phyloP scores from a whole-genome alignment of 92 coral and sea anemone genomes.

The Anthopleura xanthogrammica region DNA sequence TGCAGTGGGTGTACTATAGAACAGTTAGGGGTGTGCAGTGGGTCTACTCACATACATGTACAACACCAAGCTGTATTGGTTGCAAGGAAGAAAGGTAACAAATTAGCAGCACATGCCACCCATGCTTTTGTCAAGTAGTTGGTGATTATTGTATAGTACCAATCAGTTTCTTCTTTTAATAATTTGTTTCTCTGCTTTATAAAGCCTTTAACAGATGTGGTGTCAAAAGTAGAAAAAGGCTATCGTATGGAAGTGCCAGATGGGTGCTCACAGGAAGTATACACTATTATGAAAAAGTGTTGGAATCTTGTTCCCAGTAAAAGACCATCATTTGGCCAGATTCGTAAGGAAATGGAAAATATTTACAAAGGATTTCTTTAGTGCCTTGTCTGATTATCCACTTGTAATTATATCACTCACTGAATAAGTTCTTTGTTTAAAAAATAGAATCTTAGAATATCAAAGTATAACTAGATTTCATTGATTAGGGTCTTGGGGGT shows the following conservation, averaged over 20 bases:
- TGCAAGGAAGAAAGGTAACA: too few relatives aligned
- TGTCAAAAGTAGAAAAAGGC: slow-evolving; percentile 69
- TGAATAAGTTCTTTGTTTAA: background rate
- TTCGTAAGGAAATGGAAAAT: slow-evolving; percentile 40
- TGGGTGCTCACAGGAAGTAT: slow-evolving; percentile 76
- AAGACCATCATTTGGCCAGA: slow-evolving; percentile 81
- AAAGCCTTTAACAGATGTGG: slow-evolving; percentile 83
- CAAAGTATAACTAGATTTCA: too few relatives aligned
- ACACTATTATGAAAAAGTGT: slow-evolving; percentile 71
- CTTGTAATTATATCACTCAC: background rate
- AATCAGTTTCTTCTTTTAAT: too few relatives aligned
- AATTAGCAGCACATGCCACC: too few relatives aligned
- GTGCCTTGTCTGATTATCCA: background rate
- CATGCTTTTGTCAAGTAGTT: too few relatives aligned
- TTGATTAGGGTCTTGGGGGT: too few relatives aligned
- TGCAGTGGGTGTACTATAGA: too few relatives aligned
- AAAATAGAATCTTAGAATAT: too few relatives aligned
- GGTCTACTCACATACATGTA: too few relatives aligned
- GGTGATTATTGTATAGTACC: too few relatives aligned
- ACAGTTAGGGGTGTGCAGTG: too few relatives aligned
- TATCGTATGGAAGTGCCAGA: slow-evolving; percentile 96
- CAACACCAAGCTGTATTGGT: too few relatives aligned
- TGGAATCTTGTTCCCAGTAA: slow-evolving; percentile 69
- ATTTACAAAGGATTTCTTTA: slow-evolving; percentile 50
- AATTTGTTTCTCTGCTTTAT: background rate